phyloP scores from a whole-genome alignment of 2,888 invertebrate species.

The Drosophila tripunctata region DNA sequence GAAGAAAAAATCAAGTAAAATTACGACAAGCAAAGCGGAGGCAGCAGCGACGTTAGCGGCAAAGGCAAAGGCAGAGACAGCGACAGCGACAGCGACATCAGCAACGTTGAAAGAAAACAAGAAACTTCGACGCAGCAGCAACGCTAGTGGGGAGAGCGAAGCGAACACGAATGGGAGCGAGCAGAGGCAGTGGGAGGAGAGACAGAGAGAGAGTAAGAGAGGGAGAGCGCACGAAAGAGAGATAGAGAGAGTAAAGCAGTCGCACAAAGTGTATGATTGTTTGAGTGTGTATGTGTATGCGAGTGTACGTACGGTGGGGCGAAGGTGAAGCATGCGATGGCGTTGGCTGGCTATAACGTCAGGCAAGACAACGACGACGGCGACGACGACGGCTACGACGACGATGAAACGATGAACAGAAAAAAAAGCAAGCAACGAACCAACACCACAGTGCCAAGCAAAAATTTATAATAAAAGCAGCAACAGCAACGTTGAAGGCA shows the following conservation, averaged over 20 bases:
- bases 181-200: slow-evolving; percentile 10
- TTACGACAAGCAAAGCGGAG: slow-evolving; percentile 75
- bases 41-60: slow-evolving; percentile 19
- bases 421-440: slow-evolving; percentile 57
- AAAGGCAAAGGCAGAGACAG: slow-evolving; percentile 24
- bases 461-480: slow-evolving; percentile 74
- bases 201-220: slow-evolving; percentile 2
- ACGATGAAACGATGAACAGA: slow-evolving; percentile 35
- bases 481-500: slow-evolving; percentile 49
- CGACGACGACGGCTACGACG: slow-evolving; percentile 43
- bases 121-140: slow-evolving; percentile 60
- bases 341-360: slow-evolving; percentile 65
- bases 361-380: slow-evolving; percentile 60
- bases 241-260: slow-evolving; percentile 49
- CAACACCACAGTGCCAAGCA: slow-evolving; percentile 64
- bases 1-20: slow-evolving; percentile 74
- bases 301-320: slow-evolving; percentile 67
- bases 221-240: no score
- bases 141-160: slow-evolving; percentile 34
- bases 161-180: slow-evolving; percentile 12
- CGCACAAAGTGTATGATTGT: slow-evolving; percentile 67
- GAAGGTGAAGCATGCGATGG: slow-evolving; percentile 81
- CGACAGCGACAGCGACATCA: slow-evolving; percentile 31
- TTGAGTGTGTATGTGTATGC: slow-evolving; percentile 36
- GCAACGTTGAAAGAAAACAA: slow-evolving; percentile 66